A percentile compares a stretch with the other conserved stretches of the same genome.
Conservation (phyloP, 2,888 invertebrate genomes). For the Polylopha cassiicola region DNA sequence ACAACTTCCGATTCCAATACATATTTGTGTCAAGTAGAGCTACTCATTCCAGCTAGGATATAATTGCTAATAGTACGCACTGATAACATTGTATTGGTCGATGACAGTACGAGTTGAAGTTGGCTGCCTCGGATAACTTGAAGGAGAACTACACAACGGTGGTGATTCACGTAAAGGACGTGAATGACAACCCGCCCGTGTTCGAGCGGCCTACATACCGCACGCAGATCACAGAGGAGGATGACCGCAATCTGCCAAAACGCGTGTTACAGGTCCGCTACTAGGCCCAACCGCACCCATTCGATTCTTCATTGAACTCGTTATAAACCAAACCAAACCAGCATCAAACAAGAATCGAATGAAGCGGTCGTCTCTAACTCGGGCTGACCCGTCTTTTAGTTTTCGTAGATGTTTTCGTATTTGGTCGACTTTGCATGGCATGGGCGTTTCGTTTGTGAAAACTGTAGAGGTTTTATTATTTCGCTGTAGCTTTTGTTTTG, state of each 20-base stretch:
- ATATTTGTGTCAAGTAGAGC: too few relatives aligned
- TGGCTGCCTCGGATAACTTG: constrained; percentile 96
- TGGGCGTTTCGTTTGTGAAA: constrained; percentile 58
- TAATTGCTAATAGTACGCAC: neutral
- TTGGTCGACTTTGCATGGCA: constrained; percentile 62
- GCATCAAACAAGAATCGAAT: constrained; percentile 49
- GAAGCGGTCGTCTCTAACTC: constrained; percentile 33
- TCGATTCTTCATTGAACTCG: constrained; percentile 44
- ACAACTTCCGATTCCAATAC: too few relatives aligned
- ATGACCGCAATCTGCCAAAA: constrained; percentile 95
- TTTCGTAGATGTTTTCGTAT: constrained; percentile 29
- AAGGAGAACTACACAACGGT: constrained; percentile 98
- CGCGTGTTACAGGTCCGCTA: constrained; percentile 89
- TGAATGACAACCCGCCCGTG: constrained; percentile 98
- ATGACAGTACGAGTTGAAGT: constrained; percentile 91
- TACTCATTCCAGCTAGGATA: too few relatives aligned
- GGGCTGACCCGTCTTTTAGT: constrained; percentile 34
- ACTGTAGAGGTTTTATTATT: constrained; percentile 39
- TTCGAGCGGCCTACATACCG: constrained; percentile 96
- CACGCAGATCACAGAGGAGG: constrained; percentile 97
- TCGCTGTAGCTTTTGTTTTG: constrained; percentile 48
- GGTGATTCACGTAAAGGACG: constrained; percentile 97
- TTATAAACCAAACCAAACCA: constrained; percentile 25
- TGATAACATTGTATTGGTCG: constrained; percentile 31
- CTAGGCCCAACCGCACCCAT: constrained; percentile 79